Conservation (phyloP, 2,113 vertebrate genomes). For the Xiphophorus hellerii region DNA sequence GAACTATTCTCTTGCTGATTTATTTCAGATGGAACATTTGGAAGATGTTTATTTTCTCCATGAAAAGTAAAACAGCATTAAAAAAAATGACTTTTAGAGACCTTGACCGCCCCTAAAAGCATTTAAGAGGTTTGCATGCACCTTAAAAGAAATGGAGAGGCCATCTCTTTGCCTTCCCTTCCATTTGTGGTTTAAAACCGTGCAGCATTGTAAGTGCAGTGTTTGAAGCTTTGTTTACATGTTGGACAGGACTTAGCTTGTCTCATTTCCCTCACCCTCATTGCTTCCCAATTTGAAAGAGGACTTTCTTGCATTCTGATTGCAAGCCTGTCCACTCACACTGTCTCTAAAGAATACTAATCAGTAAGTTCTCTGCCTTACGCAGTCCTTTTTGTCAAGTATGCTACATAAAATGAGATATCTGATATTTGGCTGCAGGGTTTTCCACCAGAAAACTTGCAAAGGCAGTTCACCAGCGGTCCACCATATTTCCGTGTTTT, state of each 20-base stretch:
- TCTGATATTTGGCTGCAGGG: constrained; percentile 43
- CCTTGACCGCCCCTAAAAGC: constrained; percentile 5
- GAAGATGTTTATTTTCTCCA: neutral
- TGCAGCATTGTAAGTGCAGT: constrained; percentile 55
- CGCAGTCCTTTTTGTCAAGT: constrained; percentile 42
- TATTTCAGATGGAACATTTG: constrained; percentile 25
- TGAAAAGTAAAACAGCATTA: neutral
- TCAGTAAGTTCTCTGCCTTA: constrained; percentile 54
- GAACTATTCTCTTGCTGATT: constrained; percentile 11
- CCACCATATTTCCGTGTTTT: too few relatives aligned
- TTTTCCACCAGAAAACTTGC: too few relatives aligned
- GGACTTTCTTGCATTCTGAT: constrained; percentile 79
- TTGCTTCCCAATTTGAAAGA: constrained; percentile 63
- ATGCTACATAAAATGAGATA: constrained; percentile 38
- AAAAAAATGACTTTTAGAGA: constrained; percentile 7
- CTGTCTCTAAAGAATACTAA: constrained; percentile 77
- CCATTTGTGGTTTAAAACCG: constrained; percentile 39
- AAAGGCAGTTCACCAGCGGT: too few relatives aligned
- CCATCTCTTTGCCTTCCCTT: constrained; percentile 21
- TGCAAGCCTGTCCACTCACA: constrained; percentile 59
- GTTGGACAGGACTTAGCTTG: constrained; percentile 63
- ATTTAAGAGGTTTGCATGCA: constrained; percentile 7
- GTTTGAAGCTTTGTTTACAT: constrained; percentile 75
- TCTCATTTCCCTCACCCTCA: constrained; percentile 57
- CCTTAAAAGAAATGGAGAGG: constrained; percentile 4